These are phyloP conservation scores for Panorpa germanica DNA, from an alignment of 2,888 invertebrate genomes.

Conservation along the genomic window DNA sequence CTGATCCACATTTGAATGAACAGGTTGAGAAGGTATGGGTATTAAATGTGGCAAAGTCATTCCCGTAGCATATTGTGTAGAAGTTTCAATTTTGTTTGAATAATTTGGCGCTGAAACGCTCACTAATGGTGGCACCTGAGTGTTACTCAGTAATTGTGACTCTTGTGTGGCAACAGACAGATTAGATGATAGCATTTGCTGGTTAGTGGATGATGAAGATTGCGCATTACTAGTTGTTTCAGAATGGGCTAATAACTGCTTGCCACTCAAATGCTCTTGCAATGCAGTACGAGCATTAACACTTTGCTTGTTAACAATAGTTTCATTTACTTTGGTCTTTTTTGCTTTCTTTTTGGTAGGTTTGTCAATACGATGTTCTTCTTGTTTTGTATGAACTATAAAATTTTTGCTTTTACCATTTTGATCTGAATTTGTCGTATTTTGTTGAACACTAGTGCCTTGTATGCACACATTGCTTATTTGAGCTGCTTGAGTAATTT, in stretches of 20 bases:
- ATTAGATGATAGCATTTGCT: slow-evolving; percentile 18
- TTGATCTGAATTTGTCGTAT: no score
- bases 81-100: slow-evolving; percentile 8
- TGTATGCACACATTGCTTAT: no score
- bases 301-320: no score
- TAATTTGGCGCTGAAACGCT: slow-evolving; percentile 15
- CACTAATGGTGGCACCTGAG: slow-evolving; percentile 15
- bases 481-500: no score
- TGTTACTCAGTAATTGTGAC: slow-evolving; percentile 8
- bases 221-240: slow-evolving; percentile 5
- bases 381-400: no score
- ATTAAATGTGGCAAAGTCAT: no score
- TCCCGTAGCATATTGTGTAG: slow-evolving; percentile 6
- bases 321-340: no score
- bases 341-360: no score
- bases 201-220: slow-evolving; percentile 11
- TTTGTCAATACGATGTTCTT: no score
- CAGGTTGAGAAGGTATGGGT: slow-evolving; percentile 9
- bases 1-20: slow-evolving; percentile 12
- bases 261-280: slow-evolving; percentile 17
- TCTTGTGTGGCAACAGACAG: slow-evolving; percentile 2
- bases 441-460: no score
- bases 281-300: no score
- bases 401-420: no score
- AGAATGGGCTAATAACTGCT: slow-evolving; percentile 12